A percentile compares a stretch with the other conserved stretches of the same genome.
Conservation (phyloP, 2,888 invertebrate species). For the Brachynemurus nebulosus region DNA sequence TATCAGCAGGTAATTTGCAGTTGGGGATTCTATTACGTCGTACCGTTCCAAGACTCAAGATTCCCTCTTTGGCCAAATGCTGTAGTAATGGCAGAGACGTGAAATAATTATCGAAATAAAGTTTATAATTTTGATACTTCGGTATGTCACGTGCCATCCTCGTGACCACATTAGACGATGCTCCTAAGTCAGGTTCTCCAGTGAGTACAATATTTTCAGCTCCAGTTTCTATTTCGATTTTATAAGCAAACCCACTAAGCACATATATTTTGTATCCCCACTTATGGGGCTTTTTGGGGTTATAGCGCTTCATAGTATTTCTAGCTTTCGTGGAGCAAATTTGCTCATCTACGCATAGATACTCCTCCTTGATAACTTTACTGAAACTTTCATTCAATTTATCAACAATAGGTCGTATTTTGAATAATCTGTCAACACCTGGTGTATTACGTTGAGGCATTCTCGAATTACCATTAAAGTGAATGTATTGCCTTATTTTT, state of each 20-base stretch:
- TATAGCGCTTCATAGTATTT: conserved; percentile 16
- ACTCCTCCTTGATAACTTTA: conserved; percentile 11
- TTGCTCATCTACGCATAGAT: background rate
- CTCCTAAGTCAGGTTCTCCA: conserved; percentile 23
- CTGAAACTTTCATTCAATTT: conserved; percentile 11
- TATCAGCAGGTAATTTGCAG: conserved; percentile 23
- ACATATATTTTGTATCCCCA: conserved; percentile 17
- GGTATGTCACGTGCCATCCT: conserved; percentile 23
- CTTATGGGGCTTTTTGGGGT: conserved; percentile 17
- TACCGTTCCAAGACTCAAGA: conserved; percentile 23
- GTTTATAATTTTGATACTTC: conserved; percentile 20
- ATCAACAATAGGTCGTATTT: conserved; percentile 16
- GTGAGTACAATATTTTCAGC: conserved; percentile 11
- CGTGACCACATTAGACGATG: conserved; percentile 24
- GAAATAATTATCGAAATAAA: conserved; percentile 26
- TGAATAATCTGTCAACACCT: conserved; percentile 14
- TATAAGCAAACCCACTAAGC: conserved; percentile 14
- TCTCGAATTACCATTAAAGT: conserved; percentile 16
- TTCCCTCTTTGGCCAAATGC: conserved; percentile 21
- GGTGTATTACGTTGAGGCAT: conserved; percentile 10
- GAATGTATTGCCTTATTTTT: conserved; percentile 13
- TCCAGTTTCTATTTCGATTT: too few species aligned
- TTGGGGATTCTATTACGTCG: conserved; percentile 22
- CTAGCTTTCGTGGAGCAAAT: background rate
- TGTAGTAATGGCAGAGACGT: conserved; percentile 20